Conservation (phyloP, 2,888 invertebrate species). For the Cistogaster globosa region DNA sequence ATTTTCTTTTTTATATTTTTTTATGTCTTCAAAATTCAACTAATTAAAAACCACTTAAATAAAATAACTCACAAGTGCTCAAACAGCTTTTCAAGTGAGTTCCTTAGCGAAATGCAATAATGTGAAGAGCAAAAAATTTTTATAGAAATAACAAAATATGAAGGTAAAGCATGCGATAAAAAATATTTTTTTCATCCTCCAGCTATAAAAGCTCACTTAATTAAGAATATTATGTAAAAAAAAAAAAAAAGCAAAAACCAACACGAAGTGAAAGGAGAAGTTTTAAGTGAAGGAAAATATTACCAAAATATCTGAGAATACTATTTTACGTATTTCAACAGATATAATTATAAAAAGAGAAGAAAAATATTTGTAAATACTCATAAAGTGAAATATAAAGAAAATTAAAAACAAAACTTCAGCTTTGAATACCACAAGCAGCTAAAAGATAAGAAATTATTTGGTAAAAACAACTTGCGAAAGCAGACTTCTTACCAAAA, state of each 20-base stretch:
- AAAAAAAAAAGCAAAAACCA: constrained; percentile 45
- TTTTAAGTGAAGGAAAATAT: not conserved
- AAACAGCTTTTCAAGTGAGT: constrained; percentile 52
- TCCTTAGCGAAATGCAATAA: constrained; percentile 31
- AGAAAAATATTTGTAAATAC: constrained; percentile 22
- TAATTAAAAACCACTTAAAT: constrained; percentile 69
- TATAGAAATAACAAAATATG: constrained; percentile 14
- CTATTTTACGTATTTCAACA: not conserved
- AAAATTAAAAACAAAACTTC: not conserved
- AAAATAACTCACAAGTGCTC: constrained; percentile 66
- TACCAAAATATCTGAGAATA: constrained; percentile 9
- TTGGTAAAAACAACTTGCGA: not conserved
- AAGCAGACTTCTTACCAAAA: not conserved
- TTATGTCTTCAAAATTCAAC: constrained; percentile 47
- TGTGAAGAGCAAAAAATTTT: not conserved
- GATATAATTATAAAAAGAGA: not conserved
- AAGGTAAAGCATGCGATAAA: constrained; percentile 37
- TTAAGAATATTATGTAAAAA: constrained; percentile 67
- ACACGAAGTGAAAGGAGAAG: not conserved
- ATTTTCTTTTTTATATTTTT: not conserved
- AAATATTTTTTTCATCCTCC: constrained; percentile 32
- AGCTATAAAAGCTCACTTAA: constrained; percentile 56
- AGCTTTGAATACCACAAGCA: not conserved
- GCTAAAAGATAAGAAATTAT: not conserved
- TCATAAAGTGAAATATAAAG: not conserved